Base-by-base conservation (phyloP, 2,888 invertebrate species). In the Carcina quercana region DNA sequence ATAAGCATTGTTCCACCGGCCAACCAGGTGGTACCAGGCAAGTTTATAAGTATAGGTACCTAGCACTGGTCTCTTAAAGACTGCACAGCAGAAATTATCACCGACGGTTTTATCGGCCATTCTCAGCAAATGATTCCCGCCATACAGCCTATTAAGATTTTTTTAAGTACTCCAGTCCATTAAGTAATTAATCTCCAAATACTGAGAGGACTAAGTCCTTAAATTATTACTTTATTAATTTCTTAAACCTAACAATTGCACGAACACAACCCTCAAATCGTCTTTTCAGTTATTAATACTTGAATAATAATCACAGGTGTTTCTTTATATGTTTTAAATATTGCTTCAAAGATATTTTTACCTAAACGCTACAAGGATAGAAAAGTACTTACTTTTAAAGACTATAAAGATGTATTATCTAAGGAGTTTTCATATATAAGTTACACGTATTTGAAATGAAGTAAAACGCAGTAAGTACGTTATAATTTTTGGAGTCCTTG, bases 181-280 rank as follows among this genome's bases (percentile, higher is more conserved):
- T 26, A 24, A 32, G 20, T 32, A 24, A 31, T 13, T 14, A 12
- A 13, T 30, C 10, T 25, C 12, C 15, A 22, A 29, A 36, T 32
- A 32, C 29, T 26, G 29, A 8, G 8, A 40, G 73, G 74, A 73
- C 76, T 53, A 57, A 38, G 78, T 72, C 78, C 76, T 38, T 35
- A 27, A 51, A n/a, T n/a, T n/a, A n/a, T n/a, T n/a, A n/a, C n/a
- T n/a, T n/a, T n/a, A n/a, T n/a, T n/a, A 47, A 47, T 49, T 53
- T 53, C 76, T 75, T 74, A 72, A 59, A 61, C 48, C 80, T 79
- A 79, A 52, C 47, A 80, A 80, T 83, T 82, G 82, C 82, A 82
- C 82, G 40, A 78, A 80, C 80, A 83, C 82, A 83, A 83, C 82
- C 82, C 63, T 70, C n/a, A 47, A 54, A 53, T 66, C 73, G 75